Evolutionary conservation across 2,888 invertebrate species (phyloP), one percentile per base, ranked within the genome.

Genomic region (Phrixothrix hirtus): DNA sequence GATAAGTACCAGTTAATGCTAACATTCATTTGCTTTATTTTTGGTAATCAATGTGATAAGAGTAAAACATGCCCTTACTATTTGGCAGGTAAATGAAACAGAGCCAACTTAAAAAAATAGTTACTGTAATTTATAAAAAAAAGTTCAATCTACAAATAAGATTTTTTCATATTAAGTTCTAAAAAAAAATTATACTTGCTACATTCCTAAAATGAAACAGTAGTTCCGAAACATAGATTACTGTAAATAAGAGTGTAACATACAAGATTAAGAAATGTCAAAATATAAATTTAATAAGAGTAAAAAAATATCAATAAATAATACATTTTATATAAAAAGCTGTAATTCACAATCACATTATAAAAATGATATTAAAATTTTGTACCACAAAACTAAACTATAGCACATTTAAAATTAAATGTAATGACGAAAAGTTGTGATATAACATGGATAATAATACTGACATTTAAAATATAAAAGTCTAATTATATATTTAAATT

Each of bases 251-350:
- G 10, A 10, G 10, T 9, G 3, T 13, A 13, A 34, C 5, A 21
- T 34, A 21, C 3, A 36, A 15, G 26, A n/a, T 25, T 25, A 25
- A 41, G 27, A 41, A 26, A 46, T 41, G 29, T 35, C 68, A 67
- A 72, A 73, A 71, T 74, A 73, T 72, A 74, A 69, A 70, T 73
- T 73, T 74, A 74, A 74, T 74, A 74, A 41, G 73, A 73, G 73
- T 74, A 74, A 74, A 74, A 74, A 74, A 74, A 74, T 74, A 74
- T 74, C 72, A 73, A 72, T 73, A 74, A 74, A 74, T 69, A 71
- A 73, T 62, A 73, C 70, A 72, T 71, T 70, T 72, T 67, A 73
- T 73, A 72, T 73, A 73, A 62, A 59, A 62, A 63, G 73, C 72
- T 71, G 71, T 70, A 74, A 72, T 71, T 72, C 73, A 74, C 73